Percentiles rank a stretch among this genome's conserved stretches.
These are phyloP conservation scores for Diaperis boleti DNA, from an alignment of 2,888 invertebrate species.

Conservation along the genomic window DNA sequence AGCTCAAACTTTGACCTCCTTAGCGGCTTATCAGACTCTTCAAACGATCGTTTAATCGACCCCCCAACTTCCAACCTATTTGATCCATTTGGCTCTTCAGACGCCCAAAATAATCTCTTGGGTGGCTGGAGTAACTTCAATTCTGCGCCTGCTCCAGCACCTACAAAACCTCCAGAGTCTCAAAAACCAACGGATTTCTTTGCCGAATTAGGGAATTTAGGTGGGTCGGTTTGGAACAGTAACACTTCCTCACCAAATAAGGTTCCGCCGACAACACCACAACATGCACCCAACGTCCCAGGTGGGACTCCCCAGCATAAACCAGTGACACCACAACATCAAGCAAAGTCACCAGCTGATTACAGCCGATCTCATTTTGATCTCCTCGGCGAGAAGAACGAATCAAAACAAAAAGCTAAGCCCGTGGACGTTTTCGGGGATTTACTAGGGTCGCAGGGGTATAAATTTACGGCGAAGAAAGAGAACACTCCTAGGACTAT, in stretches of 20 bases:
- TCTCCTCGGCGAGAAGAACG: conserved; percentile 61
- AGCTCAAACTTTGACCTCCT: conserved; percentile 73
- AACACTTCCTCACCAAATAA: conserved; percentile 53
- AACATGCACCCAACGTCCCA: conserved; percentile 62
- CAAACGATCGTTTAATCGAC: conserved; percentile 59
- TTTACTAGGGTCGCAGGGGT: conserved; percentile 89
- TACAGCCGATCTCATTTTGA: conserved; percentile 81
- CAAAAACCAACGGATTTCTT: conserved; percentile 76
- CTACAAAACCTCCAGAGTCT: conserved; percentile 57
- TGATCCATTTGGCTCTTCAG: conserved; percentile 75
- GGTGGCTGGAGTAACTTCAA: conserved; percentile 56
- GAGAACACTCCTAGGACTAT: conserved; percentile 87
- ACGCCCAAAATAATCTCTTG: conserved; percentile 56
- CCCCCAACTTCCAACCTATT: conserved; percentile 65
- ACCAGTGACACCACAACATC: conserved; percentile 56
- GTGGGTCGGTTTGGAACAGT: conserved; percentile 40
- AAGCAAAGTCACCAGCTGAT: conserved; percentile 67
- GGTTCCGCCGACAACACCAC: conserved; percentile 62
- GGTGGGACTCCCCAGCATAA: conserved; percentile 28
- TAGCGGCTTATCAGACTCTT: conserved; percentile 65
- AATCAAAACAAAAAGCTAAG: conserved; percentile 56
- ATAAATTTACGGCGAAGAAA: conserved; percentile 81
- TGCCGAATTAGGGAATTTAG: conserved; percentile 74
- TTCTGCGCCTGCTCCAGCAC: conserved; percentile 42
- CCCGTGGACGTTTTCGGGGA: conserved; percentile 88